phyloP scores from a whole-genome alignment of 2,113 vertebrate species.

The Xenopus borealis region DNA sequence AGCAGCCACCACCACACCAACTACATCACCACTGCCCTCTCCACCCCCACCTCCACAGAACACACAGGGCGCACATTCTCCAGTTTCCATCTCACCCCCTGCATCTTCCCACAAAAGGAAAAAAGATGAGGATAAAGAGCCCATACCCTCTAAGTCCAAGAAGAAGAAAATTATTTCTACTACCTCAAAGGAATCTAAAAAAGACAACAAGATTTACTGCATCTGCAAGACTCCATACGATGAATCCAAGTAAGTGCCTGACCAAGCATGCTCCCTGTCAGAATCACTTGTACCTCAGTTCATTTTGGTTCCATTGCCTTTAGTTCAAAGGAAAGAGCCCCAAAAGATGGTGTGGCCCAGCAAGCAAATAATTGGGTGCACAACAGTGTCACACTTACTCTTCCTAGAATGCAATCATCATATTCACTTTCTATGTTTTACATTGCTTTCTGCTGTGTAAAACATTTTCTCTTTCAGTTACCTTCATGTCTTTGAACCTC shows the following conservation, averaged over 20 bases:
- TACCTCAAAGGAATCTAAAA: constrained; percentile 96
- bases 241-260: constrained; percentile 88
- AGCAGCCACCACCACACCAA: constrained; percentile 52
- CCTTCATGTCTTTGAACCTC: too few relatives aligned
- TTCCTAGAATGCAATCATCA: too few relatives aligned
- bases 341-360: too few relatives aligned
- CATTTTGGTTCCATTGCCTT: too few relatives aligned
- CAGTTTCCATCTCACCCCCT: constrained; percentile 39
- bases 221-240: constrained; percentile 98
- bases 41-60: constrained; percentile 52
- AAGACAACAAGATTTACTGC: constrained; percentile 97
- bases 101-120: constrained; percentile 83
- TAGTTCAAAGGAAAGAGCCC: too few relatives aligned
- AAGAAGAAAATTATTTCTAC: constrained; percentile 97
- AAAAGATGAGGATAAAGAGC: constrained; percentile 82
- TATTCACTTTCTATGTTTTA: too few relatives aligned
- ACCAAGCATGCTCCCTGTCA: too few relatives aligned
- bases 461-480: too few relatives aligned
- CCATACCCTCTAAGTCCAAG: constrained; percentile 81
- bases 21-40: background rate
- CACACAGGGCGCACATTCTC: background rate
- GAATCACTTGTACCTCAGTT: too few relatives aligned
- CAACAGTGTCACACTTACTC: too few relatives aligned
- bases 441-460: too few relatives aligned
- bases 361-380: too few relatives aligned